Conservation (phyloP, 2,888 invertebrate species). For the Hedya salicella region DNA sequence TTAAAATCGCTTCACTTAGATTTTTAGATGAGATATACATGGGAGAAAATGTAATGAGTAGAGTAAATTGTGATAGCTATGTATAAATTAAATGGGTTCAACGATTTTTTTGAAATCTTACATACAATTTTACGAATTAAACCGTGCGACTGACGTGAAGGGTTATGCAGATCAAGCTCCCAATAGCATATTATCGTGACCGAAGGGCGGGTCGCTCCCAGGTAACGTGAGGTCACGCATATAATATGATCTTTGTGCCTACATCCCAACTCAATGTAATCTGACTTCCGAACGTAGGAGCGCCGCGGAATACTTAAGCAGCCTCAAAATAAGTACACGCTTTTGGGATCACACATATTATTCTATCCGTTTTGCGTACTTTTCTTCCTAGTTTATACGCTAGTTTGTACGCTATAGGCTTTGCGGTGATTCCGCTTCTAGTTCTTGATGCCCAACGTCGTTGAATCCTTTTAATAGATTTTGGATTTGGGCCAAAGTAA, state of each 20-base stretch:
- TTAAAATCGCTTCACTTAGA: too few species aligned
- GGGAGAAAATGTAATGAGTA: too few species aligned
- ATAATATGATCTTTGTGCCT: slow-evolving; percentile 41
- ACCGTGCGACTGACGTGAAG: slow-evolving; percentile 35
- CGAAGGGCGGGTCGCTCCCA: slow-evolving; percentile 34
- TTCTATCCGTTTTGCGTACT: background rate
- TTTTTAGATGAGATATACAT: too few species aligned
- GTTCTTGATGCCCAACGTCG: background rate
- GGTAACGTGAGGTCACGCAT: slow-evolving; percentile 45
- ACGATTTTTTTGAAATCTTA: slow-evolving; percentile 15
- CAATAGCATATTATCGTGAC: slow-evolving; percentile 42
- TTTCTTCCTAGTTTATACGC: slow-evolving; percentile 10
- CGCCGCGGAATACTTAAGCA: slow-evolving; percentile 42
- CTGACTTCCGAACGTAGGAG: slow-evolving; percentile 42
- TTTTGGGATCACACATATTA: slow-evolving; percentile 24
- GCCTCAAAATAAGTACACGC: slow-evolving; percentile 34
- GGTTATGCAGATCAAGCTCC: slow-evolving; percentile 37
- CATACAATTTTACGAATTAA: slow-evolving; percentile 34
- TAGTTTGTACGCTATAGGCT: background rate
- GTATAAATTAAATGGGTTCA: background rate
- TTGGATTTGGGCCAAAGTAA: background rate
- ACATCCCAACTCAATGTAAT: slow-evolving; percentile 44
- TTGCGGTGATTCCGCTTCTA: slow-evolving; percentile 1
- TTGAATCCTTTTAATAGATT: slow-evolving; percentile 10
- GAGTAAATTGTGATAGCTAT: background rate